Evolutionary conservation across 2,797 vertebrate species (phyloP), one percentile per base, ranked within the genome.

Genomic region (Dipus sagitta): DNA sequence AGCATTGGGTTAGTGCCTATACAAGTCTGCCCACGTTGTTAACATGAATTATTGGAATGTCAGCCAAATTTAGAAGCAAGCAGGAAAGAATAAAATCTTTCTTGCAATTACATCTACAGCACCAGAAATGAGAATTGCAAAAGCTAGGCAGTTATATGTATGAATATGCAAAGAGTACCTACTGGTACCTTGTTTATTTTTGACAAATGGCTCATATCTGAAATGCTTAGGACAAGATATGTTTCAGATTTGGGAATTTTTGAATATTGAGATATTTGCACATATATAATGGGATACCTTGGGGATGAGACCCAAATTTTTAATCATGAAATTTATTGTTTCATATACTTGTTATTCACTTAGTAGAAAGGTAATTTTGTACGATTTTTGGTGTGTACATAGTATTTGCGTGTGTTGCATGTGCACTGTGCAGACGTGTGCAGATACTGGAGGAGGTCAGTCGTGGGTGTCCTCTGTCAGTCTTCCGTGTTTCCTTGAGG

Each of bases 61-160:
- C 17, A 76, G 68, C 34, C 42, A 88, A 83, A 86, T 78, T 88
- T 93, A 90, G 78, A 94, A 88, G 38, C 67, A 90, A 68, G 30
- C 82, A 70, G 30, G 24, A 88, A 90, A 83, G 54, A 23, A 75
- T 26, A 74, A 86, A n/a, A 13, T 38, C 26, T 91, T 77, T 30
- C 84, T 86, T 65, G n/a, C 7, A 86, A 18, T 91, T 92, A n/a
- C 24, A 52, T 62, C 62, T 92, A 10, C 1, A 88, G 32, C 28
- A 85, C 95, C 8, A 64, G 64, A 88, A 93, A 81, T 70, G 92
- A 65, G 60, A 92, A 65, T 93, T 93, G 28, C 47, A 85, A 96
- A 92, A 87, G 6, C 21, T 65, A 9, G 60, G 3, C 30, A 86
- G 20, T 67, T 79, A 13, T 58, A 4, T 81, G 20, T 62, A 13